phyloP scores from a whole-genome alignment of 2,888 invertebrate species.

The Amphipoea lucens region DNA sequence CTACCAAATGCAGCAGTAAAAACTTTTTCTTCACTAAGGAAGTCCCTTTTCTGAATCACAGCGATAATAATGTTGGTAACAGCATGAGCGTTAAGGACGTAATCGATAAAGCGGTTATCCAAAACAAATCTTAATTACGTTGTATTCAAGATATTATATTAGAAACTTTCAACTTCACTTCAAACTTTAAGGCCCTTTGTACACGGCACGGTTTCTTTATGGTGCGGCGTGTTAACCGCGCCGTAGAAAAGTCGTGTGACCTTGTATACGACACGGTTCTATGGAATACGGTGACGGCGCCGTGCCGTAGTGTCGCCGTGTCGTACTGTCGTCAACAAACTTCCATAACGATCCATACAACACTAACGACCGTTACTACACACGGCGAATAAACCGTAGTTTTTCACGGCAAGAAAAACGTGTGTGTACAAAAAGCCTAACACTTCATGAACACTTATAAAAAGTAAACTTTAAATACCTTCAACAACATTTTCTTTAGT shows the following conservation, averaged over 20 bases:
- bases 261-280: neutral
- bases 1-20: neutral
- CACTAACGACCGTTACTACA: neutral
- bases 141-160: neutral
- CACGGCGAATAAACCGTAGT: neutral
- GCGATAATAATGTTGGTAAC: neutral
- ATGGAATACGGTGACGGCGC: neutral
- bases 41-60: neutral
- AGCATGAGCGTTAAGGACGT: neutral
- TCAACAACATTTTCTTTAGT: constrained; percentile 56
- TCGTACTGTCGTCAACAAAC: neutral
- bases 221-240: too few relatives aligned
- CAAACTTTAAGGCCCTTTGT: neutral
- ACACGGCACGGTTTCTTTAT: neutral
- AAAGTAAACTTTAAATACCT: constrained; percentile 49
- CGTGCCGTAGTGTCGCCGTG: neutral
- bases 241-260: neutral
- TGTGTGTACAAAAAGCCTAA: neutral
- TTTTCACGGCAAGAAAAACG: neutral
- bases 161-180: neutral
- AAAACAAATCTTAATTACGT: neutral
- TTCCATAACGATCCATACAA: neutral
- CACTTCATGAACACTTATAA: neutral
- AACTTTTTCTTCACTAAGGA: neutral
- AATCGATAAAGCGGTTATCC: too few relatives aligned